Evolutionary conservation across 2,888 invertebrate genomes (phyloP), one percentile per base, ranked within the genome.

Genomic region (Oxyteleia sp.): DNA sequence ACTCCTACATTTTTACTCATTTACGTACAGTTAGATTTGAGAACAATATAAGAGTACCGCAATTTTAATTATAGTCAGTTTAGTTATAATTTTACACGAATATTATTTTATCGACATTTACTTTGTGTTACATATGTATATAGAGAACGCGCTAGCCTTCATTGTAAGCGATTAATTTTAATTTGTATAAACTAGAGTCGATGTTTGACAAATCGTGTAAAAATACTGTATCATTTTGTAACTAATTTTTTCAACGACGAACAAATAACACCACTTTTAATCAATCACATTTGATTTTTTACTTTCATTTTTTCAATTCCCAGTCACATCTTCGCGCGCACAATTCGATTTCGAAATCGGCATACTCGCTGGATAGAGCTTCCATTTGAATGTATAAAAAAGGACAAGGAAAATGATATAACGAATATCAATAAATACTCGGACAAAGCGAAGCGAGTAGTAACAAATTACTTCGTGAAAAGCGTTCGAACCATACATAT

Each of bases 401-500:
- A 47, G 15, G 18, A 13, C n/a, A n/a, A n/a, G n/a, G n/a, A n/a
- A 61, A 69, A 61, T 10, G 26, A 16, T 32, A 29, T 53, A 57
- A 51, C n/a, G 23, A 80, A 63, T 80, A 84, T 84, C 72, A 72
- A 76, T 80, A 66, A 71, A 76, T 71, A 75, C 49, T 66, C 59
- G 64, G 76, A 72, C 47, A 63, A 51, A 57, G 51, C 78, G 63
- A 79, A 83, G 69, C 64, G 49, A 79, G 43, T 61, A 74, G 20
- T 79, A 69, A 79, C 35, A 74, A 66, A 71, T 72, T 74, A 84
- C 74, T 81, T 84, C 84, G 78, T 84, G 81, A 84, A 84, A 84
- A 84, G 71, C 61, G 84, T 84, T 81, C 84, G 84, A 84, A 84
- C 78, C 81, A 84, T 84, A 84, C 84, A 84, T 84, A 81, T 84